Conservation (phyloP, 2,888 invertebrate genomes). For the Girardia tigrina region DNA sequence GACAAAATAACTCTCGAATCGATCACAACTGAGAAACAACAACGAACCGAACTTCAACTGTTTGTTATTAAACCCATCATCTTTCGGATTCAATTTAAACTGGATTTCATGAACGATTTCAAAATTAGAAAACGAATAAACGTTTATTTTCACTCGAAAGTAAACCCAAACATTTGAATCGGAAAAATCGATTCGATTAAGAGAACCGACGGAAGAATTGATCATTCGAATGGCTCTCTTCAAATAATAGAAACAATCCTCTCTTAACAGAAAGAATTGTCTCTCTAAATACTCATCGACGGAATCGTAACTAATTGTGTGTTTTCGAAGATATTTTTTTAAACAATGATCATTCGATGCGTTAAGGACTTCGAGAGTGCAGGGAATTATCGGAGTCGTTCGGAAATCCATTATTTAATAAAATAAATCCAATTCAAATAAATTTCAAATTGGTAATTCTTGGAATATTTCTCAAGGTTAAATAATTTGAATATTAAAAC, state of each 20-base stretch:
- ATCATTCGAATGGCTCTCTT: neutral
- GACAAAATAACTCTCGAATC: neutral
- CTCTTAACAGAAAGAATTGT: neutral
- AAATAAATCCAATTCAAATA: no score
- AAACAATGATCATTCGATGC: no score
- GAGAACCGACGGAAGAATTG: neutral
- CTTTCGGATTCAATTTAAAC: neutral
- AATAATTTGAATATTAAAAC: no score
- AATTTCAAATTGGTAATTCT: no score
- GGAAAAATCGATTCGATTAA: neutral
- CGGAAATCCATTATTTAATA: no score
- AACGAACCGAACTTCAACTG: neutral
- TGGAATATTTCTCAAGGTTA: no score
- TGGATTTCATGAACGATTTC: neutral
- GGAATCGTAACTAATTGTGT: neutral
- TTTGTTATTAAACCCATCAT: neutral
- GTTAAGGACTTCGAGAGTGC: no score
- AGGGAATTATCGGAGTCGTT: no score
- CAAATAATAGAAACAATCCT: neutral
- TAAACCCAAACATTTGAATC: neutral
- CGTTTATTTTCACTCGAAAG: neutral
- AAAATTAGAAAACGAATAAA: neutral
- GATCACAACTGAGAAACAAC: neutral
- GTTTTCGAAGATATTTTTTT: neutral
- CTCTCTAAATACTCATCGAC: neutral